phyloP scores from a whole-genome alignment of 2,888 invertebrate genomes.

The Morpho deidamia region DNA sequence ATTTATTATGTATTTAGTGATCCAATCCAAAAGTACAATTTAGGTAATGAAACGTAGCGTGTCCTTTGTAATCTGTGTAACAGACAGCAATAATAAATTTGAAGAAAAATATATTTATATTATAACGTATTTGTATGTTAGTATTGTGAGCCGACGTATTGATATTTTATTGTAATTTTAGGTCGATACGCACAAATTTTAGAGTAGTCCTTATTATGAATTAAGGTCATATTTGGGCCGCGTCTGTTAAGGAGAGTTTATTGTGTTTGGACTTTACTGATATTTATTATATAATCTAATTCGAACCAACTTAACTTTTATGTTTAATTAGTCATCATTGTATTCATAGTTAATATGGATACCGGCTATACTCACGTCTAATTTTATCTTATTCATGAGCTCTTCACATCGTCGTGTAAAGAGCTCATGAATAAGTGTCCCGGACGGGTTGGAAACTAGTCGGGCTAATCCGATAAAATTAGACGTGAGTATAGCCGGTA shows the following conservation, averaged over 20 bases:
- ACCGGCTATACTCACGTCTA: too few relatives aligned
- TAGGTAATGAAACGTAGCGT: constrained; percentile 58
- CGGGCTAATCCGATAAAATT: too few relatives aligned
- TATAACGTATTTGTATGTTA: constrained; percentile 41
- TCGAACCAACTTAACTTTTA: too few relatives aligned
- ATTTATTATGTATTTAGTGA: constrained; percentile 10
- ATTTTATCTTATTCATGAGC: too few relatives aligned
- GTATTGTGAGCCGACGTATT: constrained; percentile 35
- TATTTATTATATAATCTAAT: too few relatives aligned
- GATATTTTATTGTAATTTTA: constrained; percentile 50
- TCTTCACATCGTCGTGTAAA: too few relatives aligned
- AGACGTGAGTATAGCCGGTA: too few relatives aligned
- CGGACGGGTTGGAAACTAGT: too few relatives aligned
- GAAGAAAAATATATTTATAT: constrained; percentile 44
- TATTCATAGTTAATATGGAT: too few relatives aligned
- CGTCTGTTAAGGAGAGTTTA: background rate
- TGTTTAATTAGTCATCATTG: too few relatives aligned
- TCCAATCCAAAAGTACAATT: constrained; percentile 52
- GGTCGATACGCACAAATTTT: constrained; percentile 74
- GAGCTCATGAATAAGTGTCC: too few relatives aligned
- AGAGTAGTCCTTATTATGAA: constrained; percentile 56
- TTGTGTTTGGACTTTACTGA: background rate
- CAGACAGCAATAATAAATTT: constrained; percentile 71
- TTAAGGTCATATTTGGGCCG: constrained; percentile 23
- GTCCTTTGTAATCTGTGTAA: constrained; percentile 69